Base-by-base conservation (phyloP, 2,113 vertebrate genomes). In the Donacobius atricapilla region DNA sequence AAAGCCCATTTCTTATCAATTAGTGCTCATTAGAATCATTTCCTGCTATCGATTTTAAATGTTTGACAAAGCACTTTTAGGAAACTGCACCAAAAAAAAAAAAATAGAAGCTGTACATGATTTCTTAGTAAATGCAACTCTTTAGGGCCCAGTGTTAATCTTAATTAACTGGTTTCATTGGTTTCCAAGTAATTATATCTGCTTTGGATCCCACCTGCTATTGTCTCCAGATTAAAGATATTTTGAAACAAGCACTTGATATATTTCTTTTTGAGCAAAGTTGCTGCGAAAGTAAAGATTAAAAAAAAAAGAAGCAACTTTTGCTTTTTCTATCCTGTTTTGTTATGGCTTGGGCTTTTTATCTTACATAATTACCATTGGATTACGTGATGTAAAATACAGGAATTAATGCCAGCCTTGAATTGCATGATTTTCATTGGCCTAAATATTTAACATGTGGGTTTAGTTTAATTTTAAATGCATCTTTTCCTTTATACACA, bases 1-100 rank as follows among this genome's bases (percentile, higher is more conserved):
- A 98, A 98, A 98, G 97, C 96, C 98, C 98, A 98, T 99, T 99
- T 99, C 98, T 98, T 98, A 98, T 98, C 98, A 98, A 98, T 99
- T 98, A 99, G 96, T 97, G 96, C 97, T 98, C 97, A 97, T 99
- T 99, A 99, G 97, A 97, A 98, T 96, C 61, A 97, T 98, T 99
- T 99, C 97, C 98, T 98, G 89, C 94, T 96, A 97, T 96, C 7
- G 84, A 97, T 96, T 96, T 94, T 95, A 94, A 94, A 94, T 94
- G 96, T 95, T 97, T 97, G 91, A 97, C 87, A 97, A 96, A 96
- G 94, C 87, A 87, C 95, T 94, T 97, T 94, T 95, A 89, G 65
- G 90, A 94, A 97, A 96, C 37, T 83, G 66, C 75, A 69, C 20
- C 57, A 40, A 53, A 73, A 31, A 51, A 3, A 39, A 65, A 54